Percentiles rank a stretch among this genome's conserved stretches.
phyloP scores from a whole-genome alignment of 2,113 vertebrate genomes.

The Oncorhynchus mykiss region DNA sequence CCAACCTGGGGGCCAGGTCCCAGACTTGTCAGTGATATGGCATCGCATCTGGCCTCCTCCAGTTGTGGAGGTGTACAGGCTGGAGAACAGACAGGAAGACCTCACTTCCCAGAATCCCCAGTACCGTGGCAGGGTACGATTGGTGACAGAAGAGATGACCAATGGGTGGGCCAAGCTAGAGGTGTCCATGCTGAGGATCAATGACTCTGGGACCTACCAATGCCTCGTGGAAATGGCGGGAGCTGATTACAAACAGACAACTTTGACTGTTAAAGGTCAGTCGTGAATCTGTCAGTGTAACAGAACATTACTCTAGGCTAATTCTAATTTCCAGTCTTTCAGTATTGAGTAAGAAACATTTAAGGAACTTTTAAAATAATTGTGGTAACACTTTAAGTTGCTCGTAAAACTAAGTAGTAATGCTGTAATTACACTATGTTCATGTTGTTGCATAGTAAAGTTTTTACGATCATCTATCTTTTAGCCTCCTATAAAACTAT shows the following conservation, averaged over 20 bases:
- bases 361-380: too few species aligned
- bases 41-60: not conserved
- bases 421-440: too few species aligned
- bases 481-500: slow-evolving; percentile 61
- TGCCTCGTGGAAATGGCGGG: slow-evolving; percentile 78
- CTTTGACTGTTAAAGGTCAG: slow-evolving; percentile 81
- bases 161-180: slow-evolving; percentile 75
- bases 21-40: slow-evolving; percentile 78
- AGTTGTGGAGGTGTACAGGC: slow-evolving; percentile 57
- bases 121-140: slow-evolving; percentile 68
- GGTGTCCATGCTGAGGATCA: slow-evolving; percentile 74
- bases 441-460: too few species aligned
- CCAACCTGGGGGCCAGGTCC: slow-evolving; percentile 51
- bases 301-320: too few species aligned
- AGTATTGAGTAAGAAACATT: too few species aligned
- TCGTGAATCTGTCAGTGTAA: not conserved
- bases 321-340: too few species aligned
- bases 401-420: too few species aligned
- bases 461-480: not conserved
- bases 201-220: slow-evolving; percentile 81
- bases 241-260: slow-evolving; percentile 81
- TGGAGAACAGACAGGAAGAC: slow-evolving; percentile 65
- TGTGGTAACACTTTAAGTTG: too few species aligned
- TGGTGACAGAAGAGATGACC: slow-evolving; percentile 74
- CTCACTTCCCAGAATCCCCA: slow-evolving; percentile 45